phyloP scores from a whole-genome alignment of 2,797 vertebrate species.

The Schizopygopsis pylzovi region DNA sequence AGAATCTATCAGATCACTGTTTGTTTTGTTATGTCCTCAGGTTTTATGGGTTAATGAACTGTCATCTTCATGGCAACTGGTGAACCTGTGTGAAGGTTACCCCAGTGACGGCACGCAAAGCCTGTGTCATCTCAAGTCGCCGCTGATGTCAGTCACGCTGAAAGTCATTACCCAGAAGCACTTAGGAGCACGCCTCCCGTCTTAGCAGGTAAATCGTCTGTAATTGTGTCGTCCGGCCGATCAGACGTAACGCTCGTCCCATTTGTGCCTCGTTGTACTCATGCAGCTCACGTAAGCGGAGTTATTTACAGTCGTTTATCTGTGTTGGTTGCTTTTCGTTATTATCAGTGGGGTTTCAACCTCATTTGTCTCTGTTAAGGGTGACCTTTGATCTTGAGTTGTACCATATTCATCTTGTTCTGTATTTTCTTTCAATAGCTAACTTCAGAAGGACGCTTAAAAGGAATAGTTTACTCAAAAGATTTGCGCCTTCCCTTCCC shows the following conservation, averaged over 20 bases:
- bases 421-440: neutral
- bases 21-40: slow-evolving; percentile 55
- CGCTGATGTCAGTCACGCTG: slow-evolving; percentile 59
- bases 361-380: neutral
- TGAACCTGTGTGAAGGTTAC: slow-evolving; percentile 58
- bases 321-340: neutral
- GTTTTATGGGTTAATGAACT: slow-evolving; percentile 62
- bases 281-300: neutral
- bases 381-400: slow-evolving; percentile 3
- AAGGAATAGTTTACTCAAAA: neutral
- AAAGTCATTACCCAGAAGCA: slow-evolving; percentile 64
- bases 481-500: neutral
- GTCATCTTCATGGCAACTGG: slow-evolving; percentile 56
- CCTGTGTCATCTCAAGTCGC: slow-evolving; percentile 60
- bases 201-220: slow-evolving; percentile 52
- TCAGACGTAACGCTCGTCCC: slow-evolving; percentile 46
- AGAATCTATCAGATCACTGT: slow-evolving; percentile 52
- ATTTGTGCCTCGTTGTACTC: slow-evolving; percentile 31
- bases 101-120: slow-evolving; percentile 44
- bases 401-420: neutral
- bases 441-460: slow-evolving; percentile 3
- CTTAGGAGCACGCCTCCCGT: slow-evolving; percentile 50
- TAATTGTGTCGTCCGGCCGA: slow-evolving; percentile 56
- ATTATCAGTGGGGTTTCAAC: neutral
- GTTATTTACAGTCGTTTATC: slow-evolving; percentile 26